phyloP scores from a whole-genome alignment of 2,797 vertebrate species.

The Spea hammondii region DNA sequence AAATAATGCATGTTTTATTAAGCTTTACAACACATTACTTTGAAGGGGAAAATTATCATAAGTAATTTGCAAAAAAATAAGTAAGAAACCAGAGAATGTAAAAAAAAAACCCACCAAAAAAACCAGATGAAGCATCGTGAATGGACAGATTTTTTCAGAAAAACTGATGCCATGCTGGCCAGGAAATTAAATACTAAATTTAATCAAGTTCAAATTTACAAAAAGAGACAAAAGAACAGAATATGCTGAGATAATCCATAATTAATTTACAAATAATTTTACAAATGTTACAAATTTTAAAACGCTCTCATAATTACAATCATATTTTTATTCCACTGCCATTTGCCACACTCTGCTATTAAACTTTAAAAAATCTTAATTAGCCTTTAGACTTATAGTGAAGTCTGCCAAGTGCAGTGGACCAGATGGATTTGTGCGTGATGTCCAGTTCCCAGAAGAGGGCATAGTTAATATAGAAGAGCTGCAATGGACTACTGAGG shows the following conservation, averaged over 20 bases:
- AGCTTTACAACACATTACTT: background rate
- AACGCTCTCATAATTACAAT: background rate
- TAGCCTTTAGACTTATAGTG: no score
- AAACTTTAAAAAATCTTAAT: no score
- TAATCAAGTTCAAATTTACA: background rate
- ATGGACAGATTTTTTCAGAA: background rate
- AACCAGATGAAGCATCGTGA: no score
- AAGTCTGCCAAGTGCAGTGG: no score
- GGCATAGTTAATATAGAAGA: no score
- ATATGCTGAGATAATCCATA: background rate
- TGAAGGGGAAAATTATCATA: no score
- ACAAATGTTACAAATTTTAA: constrained; percentile 3
- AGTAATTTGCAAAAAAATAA: no score
- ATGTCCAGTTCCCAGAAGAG: no score
- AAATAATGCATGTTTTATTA: background rate
- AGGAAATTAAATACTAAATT: background rate
- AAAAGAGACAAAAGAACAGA: background rate
- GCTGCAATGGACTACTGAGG: no score
- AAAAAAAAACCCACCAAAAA: background rate
- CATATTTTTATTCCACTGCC: no score
- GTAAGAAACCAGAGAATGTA: background rate
- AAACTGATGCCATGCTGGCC: background rate
- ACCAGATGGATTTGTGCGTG: background rate
- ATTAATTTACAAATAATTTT: background rate
- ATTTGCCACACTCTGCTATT: no score